Conservation (phyloP, 2,888 invertebrate species). For the Holacanthella duospinosa region DNA sequence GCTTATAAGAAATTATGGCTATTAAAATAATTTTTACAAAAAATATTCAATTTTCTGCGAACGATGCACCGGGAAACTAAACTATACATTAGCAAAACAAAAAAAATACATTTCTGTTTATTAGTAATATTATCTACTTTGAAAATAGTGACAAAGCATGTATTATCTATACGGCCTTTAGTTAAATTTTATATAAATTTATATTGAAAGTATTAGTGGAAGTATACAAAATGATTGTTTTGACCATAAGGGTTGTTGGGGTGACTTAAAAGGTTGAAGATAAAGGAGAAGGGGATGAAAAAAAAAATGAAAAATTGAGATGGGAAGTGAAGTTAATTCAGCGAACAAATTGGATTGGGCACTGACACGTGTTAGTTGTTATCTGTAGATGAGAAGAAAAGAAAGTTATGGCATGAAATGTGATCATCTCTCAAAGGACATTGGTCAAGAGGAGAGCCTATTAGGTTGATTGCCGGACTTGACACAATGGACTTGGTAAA, state of each 20-base stretch:
- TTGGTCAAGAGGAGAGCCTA: neutral
- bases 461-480: neutral
- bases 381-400: conserved; percentile 22
- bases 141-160: too few relatives aligned
- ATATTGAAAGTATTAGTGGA: too few relatives aligned
- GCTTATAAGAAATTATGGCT: too few relatives aligned
- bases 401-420: neutral
- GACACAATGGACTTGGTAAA: neutral
- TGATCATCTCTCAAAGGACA: neutral
- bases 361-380: conserved; percentile 11
- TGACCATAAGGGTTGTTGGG: too few relatives aligned
- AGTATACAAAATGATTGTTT: too few relatives aligned
- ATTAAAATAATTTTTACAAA: too few relatives aligned
- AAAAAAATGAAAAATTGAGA: conserved; percentile 7
- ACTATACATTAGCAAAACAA: neutral
- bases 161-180: too few relatives aligned
- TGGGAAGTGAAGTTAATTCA: conserved; percentile 26
- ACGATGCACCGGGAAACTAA: too few relatives aligned
- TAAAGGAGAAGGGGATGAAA: neutral
- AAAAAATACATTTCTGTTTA: neutral
- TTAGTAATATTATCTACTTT: neutral
- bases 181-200: too few relatives aligned
- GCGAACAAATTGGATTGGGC: conserved; percentile 4
- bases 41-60: too few relatives aligned
- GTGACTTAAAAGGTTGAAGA: too few relatives aligned